Conservation (phyloP, 2,888 invertebrate species). For the Scaeva pyrastri region DNA sequence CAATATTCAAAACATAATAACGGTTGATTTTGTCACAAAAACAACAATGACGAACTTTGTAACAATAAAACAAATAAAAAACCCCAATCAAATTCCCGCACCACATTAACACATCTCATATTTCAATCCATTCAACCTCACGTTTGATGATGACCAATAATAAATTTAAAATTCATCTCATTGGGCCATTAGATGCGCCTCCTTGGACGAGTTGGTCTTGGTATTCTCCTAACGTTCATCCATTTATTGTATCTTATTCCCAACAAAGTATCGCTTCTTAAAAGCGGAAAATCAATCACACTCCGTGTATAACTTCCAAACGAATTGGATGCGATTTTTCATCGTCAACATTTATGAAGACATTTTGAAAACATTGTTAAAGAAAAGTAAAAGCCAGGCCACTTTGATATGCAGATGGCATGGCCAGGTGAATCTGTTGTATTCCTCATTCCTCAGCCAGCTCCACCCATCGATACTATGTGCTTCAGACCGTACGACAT, state of each 20-base stretch:
- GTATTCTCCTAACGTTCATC: conserved; percentile 13
- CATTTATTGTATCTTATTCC: neutral
- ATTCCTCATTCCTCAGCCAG: neutral
- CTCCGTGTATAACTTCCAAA: conserved; percentile 12
- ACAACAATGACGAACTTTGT: neutral
- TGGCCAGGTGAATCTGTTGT: conserved; percentile 24
- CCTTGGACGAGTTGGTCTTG: neutral
- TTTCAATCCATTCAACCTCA: conserved; percentile 38
- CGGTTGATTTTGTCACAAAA: conserved; percentile 15
- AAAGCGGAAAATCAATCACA: conserved; percentile 33
- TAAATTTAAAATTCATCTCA: conserved; percentile 36
- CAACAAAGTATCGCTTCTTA: conserved; percentile 7
- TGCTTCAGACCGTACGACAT: neutral
- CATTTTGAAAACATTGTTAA: neutral
- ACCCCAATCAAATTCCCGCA: conserved; percentile 11
- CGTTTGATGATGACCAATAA: neutral
- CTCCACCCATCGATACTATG: conserved; percentile 16
- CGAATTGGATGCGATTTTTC: conserved; percentile 15
- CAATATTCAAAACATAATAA: neutral
- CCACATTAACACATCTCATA: conserved; percentile 26
- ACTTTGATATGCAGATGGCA: conserved; percentile 36
- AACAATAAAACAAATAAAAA: neutral
- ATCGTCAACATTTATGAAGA: conserved; percentile 20
- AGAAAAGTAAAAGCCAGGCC: conserved; percentile 51
- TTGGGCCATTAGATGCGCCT: conserved; percentile 19